Base-by-base conservation (phyloP, 1,140 invertebrate species). In the Drosophila hydei region DNA sequence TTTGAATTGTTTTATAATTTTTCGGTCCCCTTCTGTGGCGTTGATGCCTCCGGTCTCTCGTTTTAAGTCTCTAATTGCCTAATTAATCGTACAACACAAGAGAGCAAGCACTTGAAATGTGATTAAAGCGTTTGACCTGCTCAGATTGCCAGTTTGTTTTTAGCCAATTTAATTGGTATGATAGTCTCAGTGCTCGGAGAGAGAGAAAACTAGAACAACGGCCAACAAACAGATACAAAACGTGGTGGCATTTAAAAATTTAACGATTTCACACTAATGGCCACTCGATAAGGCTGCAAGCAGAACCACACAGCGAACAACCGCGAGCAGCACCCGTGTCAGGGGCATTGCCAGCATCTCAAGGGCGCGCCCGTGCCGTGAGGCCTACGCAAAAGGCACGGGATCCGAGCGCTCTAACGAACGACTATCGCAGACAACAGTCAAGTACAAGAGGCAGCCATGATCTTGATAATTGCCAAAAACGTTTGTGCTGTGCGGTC, bases 391-490 rank as follows among this genome's bases (percentile, higher is more conserved):
- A 79, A 75, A 58, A 43, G 58, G 11, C 50, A 23, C 16, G 33
- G 19, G 47, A 25, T 54, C 43, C 68, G 65, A 51, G 77, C 56
- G 12, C 50, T 88, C 81, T 85, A 85, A 85, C 81, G 77, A 85
- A 81, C 62, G 11, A 59, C 69, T 87, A 78, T 87, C 81, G 70
- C 48, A 71, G 67, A 80, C 72, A 85, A 72, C 33, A 72, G 54
- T 52, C 70, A 21, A 27, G 45, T 61, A 52, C 73, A 75, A 50
- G 25, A 63, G 40, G 73, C 80, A 74, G 58, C 60, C 83, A 87
- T 81, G 83, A 87, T 87, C 83, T 87, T 88, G 83, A 87, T 87
- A 87, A 88, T 79, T 87, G 84, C 72, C 75, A 68, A 78, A 88
- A 87, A 83, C 68, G 65, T 56, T 68, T 62, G 51, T 60, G 18